Conservation (phyloP, 2,797 vertebrate genomes). For the Takifugu rubripes region DNA sequence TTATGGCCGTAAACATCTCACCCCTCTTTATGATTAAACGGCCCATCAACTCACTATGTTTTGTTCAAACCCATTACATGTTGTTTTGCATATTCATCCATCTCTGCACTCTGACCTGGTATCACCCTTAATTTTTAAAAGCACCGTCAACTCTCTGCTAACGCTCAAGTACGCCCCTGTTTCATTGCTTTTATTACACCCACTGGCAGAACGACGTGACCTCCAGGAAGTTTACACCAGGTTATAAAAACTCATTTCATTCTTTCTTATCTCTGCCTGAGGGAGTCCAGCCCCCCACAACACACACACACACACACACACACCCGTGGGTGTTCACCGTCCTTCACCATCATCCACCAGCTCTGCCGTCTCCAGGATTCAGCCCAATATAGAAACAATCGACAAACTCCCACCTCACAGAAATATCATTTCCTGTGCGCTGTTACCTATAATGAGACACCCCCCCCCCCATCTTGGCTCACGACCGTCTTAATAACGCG, state of each 20-base stretch:
- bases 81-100: no score
- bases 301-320: no score
- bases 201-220: neutral
- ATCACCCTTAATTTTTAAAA: no score
- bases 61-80: no score
- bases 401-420: conserved; percentile 40
- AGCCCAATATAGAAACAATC: conserved; percentile 71
- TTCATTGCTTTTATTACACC: conserved; percentile 3
- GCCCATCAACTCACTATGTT: no score
- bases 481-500: conserved; percentile 35
- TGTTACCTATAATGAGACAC: conserved; percentile 27
- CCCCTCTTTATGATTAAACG: no score
- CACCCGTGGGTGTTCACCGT: conserved; percentile 12
- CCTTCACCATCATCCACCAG: conserved; percentile 12
- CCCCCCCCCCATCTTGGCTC: conserved; percentile 19
- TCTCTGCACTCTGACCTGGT: no score
- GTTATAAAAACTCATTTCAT: conserved; percentile 16
- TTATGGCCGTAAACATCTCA: no score
- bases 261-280: conserved; percentile 18
- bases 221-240: neutral
- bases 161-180: conserved; percentile 9
- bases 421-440: conserved; percentile 65
- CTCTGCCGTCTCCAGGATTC: conserved; percentile 11
- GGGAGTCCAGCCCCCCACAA: conserved; percentile 3
- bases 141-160: neutral